A percentile compares a stretch with the other conserved stretches of the same genome.
phyloP scores from a whole-genome alignment of 2,113 vertebrate species.

The Sylvia atricapilla region DNA sequence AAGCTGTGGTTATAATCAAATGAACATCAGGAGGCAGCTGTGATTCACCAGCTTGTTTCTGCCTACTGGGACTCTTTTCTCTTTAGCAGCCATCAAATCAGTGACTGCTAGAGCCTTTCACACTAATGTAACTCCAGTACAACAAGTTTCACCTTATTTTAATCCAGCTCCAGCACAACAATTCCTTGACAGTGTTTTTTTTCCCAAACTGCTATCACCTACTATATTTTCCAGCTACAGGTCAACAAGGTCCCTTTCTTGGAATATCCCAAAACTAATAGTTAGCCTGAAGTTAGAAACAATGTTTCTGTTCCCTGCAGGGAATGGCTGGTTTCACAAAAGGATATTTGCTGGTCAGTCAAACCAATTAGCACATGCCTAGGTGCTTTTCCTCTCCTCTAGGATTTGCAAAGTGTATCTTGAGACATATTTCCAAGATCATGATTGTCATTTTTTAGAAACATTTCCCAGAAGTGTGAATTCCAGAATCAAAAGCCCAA shows the following conservation, averaged over 20 bases:
- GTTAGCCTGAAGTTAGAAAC: not conserved
- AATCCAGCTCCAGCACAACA: not conserved
- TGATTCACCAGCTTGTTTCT: slow-evolving; percentile 3
- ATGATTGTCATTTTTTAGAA: not conserved
- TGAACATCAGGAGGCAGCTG: not conserved
- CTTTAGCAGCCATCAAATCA: not conserved
- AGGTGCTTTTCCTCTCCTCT: not conserved
- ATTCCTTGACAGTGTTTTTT: not conserved
- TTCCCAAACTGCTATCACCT: not conserved
- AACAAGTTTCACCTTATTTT: not conserved
- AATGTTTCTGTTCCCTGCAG: not conserved
- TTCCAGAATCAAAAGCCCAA: not conserved
- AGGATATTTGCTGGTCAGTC: not conserved
- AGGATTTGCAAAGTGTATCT: not conserved
- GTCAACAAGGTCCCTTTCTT: not conserved
- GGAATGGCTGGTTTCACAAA: not conserved
- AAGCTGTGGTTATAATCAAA: slow-evolving; percentile 3
- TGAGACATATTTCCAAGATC: not conserved
- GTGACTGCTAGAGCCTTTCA: not conserved
- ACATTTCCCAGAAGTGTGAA: not conserved
- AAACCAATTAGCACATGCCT: not conserved
- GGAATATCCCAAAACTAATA: not conserved
- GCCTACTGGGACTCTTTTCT: not conserved
- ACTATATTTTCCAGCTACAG: not conserved
- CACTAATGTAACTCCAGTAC: not conserved